Base-by-base conservation (phyloP, 1,140 invertebrate species). In the Cotesia typhae region DNA sequence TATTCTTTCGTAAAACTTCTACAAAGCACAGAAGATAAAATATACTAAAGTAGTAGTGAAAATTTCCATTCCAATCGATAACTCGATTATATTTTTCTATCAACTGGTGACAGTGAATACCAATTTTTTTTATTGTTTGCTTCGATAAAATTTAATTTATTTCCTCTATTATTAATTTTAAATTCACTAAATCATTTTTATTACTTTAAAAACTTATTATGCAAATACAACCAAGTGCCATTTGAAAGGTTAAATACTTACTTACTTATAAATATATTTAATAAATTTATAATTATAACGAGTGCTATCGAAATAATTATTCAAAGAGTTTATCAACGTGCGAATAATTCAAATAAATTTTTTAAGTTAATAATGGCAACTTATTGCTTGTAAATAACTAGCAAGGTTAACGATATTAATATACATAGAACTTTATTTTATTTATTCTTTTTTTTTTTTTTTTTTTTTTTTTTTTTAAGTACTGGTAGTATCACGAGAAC, bases 1-100 rank as follows among this genome's bases (percentile, higher is more conserved):
- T 7, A 14, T 9, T 65, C 10, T 14, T n/a, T 65, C 28, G 41
- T 47, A 6, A 9, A 47, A 47, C 5, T 47, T 47, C 6, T 47
- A 47, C 6, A 47, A 47, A 47, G 10, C 10, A 47, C 41, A 47
- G 5, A 36, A 52, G 51, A 17, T 36, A 36, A 17, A 60, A 17
- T 36, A 17, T 17, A 17, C 35, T n/a, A 35, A 41, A 47, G 36
- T 64, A 35, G 36, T 65, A 12, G 36, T 6, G 6, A 41, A 41
- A 55, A 67, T 67, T 67, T 67, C 52, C 47, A 67, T 66, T 51
- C 35, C 60, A 63, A 63, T 63, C 60, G 28, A 63, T 63, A 63
- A 63, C 53, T 60, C 53, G n/a, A 37, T 35, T 63, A 36, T 20
- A 17, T 20, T 20, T 20, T 20, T 59, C 57, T 1, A 59, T 59